Evolutionary conservation across 2,113 vertebrate genomes (phyloP).

Genomic region (Macrotus californicus): DNA sequence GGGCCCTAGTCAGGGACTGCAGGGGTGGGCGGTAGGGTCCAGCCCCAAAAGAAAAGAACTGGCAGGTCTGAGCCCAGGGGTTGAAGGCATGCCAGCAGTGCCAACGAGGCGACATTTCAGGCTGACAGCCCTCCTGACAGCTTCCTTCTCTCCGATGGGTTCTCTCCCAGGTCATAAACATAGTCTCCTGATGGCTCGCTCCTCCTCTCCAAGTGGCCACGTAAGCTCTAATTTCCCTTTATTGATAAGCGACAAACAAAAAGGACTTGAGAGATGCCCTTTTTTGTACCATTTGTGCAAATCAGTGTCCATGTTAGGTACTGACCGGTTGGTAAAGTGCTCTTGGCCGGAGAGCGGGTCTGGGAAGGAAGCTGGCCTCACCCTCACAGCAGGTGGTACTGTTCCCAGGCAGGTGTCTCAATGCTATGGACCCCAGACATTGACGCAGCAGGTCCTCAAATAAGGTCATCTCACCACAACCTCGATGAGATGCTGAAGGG

Average conservation of each 20-base stretch:
- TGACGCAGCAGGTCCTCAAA: neutral
- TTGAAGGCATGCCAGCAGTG: too few relatives aligned
- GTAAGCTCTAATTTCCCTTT: neutral
- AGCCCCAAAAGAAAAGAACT: neutral
- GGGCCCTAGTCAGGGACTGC: neutral
- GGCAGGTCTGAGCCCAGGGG: neutral
- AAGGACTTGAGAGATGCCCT: neutral
- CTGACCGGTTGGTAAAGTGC: neutral
- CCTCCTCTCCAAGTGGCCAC: neutral
- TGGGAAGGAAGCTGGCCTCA: neutral
- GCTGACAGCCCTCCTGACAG: neutral
- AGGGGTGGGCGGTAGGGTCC: neutral
- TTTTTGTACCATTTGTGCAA: neutral
- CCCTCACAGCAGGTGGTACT: neutral
- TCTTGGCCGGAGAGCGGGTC: neutral
- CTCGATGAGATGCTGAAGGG: neutral
- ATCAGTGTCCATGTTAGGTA: neutral
- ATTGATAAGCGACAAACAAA: neutral
- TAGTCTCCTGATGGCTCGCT: neutral
- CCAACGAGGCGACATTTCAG: neutral
- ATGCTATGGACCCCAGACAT: neutral
- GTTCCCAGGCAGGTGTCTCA: neutral
- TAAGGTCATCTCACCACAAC: neutral
- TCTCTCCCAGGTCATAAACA: neutral
- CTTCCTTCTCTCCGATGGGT: neutral